phyloP scores from a whole-genome alignment of 2,888 invertebrate species.

The Mesorhabditis spiculigera region DNA sequence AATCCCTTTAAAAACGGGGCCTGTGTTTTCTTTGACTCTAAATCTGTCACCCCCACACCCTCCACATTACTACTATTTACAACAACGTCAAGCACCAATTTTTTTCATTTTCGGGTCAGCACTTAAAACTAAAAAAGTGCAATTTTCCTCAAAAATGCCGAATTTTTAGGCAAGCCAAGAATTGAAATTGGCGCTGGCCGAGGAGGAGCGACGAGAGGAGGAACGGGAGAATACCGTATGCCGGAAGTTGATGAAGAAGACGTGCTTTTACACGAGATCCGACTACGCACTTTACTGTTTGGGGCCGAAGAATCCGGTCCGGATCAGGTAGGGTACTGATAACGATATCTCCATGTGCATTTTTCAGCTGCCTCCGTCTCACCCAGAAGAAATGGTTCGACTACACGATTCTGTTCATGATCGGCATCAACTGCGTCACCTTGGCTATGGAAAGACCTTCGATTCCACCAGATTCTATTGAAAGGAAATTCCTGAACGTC shows the following conservation, averaged over 20 bases:
- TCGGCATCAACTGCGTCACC: constrained; percentile 96
- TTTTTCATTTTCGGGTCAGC: too few relatives aligned
- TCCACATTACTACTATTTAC: too few relatives aligned
- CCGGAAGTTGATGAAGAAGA: constrained; percentile 42
- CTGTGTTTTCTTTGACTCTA: too few relatives aligned
- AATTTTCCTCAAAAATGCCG: too few relatives aligned
- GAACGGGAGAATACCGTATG: constrained; percentile 43
- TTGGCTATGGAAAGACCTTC: constrained; percentile 98
- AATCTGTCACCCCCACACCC: too few relatives aligned
- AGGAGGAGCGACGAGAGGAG: constrained; percentile 46
- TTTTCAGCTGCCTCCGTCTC: constrained; percentile 35
- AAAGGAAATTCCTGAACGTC: constrained; percentile 77
- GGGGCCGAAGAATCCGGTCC: constrained; percentile 72
- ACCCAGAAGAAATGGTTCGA: constrained; percentile 88
- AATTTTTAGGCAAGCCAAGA: constrained; percentile 47
- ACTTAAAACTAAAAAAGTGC: too few relatives aligned
- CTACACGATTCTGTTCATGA: constrained; percentile 89
- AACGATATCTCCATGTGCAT: too few relatives aligned
- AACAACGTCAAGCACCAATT: too few relatives aligned
- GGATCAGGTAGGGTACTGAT: too few relatives aligned
- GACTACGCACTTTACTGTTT: constrained; percentile 88
- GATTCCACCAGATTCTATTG: constrained; percentile 85
- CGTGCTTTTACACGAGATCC: constrained; percentile 77
- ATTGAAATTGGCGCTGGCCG: constrained; percentile 52
- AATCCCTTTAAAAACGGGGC: too few relatives aligned